These are phyloP conservation scores for Malacosoma neustria DNA, from an alignment of 2,888 invertebrate species.

Conservation along the genomic window DNA sequence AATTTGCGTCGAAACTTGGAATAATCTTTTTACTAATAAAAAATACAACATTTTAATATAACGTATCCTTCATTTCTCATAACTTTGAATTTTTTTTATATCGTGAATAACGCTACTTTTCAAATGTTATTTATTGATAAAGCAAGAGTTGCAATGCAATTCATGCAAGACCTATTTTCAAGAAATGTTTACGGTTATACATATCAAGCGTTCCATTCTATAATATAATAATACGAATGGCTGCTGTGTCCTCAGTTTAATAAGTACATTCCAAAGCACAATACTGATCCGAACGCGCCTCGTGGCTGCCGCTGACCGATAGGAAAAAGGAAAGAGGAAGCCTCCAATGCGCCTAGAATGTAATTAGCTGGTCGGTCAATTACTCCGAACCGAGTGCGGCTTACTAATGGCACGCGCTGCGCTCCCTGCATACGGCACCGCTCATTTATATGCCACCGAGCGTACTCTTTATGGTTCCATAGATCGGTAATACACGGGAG, in stretches of 20 bases:
- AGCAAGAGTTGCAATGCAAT: too few relatives aligned
- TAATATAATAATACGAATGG: not conserved
- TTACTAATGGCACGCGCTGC: slow-evolving; percentile 65
- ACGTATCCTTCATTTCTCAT: too few relatives aligned
- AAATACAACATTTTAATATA: too few relatives aligned
- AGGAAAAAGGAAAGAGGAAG: slow-evolving; percentile 75
- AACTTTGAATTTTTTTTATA: too few relatives aligned
- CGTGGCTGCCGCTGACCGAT: slow-evolving; percentile 64
- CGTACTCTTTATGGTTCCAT: slow-evolving; percentile 70
- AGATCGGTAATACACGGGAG: slow-evolving; percentile 73
- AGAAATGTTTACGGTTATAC: too few relatives aligned
- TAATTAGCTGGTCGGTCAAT: slow-evolving; percentile 71
- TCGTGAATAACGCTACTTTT: too few relatives aligned
- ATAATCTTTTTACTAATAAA: too few relatives aligned
- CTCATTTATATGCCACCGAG: slow-evolving; percentile 63
- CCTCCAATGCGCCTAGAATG: slow-evolving; percentile 66
- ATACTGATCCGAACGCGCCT: slow-evolving; percentile 34
- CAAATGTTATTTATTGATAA: too few relatives aligned
- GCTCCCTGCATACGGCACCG: slow-evolving; percentile 59
- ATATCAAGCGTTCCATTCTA: too few relatives aligned
- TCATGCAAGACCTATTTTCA: too few relatives aligned
- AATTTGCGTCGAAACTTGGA: too few relatives aligned
- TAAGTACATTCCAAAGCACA: slow-evolving; percentile 6
- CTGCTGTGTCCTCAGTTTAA: slow-evolving; percentile 10
- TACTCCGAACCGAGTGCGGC: slow-evolving; percentile 60